Conservation (phyloP, 2,888 invertebrate genomes). For the Toxonevra muliebris region DNA sequence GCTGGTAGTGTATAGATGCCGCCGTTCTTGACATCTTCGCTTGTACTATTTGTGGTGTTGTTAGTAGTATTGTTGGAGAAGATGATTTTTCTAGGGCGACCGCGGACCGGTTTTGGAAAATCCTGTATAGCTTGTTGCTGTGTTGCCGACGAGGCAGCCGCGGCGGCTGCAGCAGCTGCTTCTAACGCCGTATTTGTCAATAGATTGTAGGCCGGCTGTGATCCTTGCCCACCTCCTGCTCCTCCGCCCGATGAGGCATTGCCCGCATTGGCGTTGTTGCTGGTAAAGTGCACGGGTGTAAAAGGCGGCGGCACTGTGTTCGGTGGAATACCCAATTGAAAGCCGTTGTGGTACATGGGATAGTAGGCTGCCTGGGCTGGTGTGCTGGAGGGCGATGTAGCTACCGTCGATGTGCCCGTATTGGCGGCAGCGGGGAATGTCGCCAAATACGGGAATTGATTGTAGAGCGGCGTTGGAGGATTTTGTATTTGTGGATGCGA, state of each 20-base stretch:
- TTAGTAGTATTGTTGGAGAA: conserved; percentile 26
- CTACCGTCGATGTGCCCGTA: conserved; percentile 45
- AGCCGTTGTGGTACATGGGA: conserved; percentile 65
- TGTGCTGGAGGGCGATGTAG: conserved; percentile 47
- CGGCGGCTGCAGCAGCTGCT: conserved; percentile 45
- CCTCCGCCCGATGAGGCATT: conserved; percentile 41
- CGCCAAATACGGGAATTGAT: conserved; percentile 63
- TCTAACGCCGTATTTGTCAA: conserved; percentile 41
- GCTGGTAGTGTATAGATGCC: conserved; percentile 26
- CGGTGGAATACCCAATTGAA: conserved; percentile 62
- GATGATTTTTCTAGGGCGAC: conserved; percentile 61
- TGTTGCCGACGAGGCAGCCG: conserved; percentile 42
- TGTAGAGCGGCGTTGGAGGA: conserved; percentile 59
- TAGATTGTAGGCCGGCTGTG: conserved; percentile 43
- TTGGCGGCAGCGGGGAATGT: conserved; percentile 55
- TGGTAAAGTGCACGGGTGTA: conserved; percentile 62
- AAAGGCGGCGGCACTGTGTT: conserved; percentile 63
- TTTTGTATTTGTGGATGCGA: conserved; percentile 56
- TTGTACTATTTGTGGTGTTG: conserved; percentile 17
- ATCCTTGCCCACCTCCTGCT: conserved; percentile 11
- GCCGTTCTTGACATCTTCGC: conserved; percentile 26
- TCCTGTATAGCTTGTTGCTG: conserved; percentile 56
- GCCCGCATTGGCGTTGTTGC: conserved; percentile 30
- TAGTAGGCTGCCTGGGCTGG: conserved; percentile 57
- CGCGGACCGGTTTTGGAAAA: conserved; percentile 63